Base-by-base conservation (phyloP, 2,113 vertebrate genomes). In the Mormoops blainvillei region DNA sequence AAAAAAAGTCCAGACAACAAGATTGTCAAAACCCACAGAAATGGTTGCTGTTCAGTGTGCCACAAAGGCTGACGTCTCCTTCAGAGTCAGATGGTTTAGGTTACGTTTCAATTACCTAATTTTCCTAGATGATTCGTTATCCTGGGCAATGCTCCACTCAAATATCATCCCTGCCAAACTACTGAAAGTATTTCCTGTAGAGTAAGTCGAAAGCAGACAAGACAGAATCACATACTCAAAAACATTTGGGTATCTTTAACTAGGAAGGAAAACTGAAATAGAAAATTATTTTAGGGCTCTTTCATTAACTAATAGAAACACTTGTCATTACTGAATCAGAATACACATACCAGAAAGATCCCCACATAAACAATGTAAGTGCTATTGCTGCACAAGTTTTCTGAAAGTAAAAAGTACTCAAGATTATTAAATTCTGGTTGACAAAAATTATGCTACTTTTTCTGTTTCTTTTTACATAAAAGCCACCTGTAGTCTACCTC, bases 141-240 rank as follows among this genome's bases (percentile, higher is more conserved):
- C 98, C 96, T 97, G 97, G 94, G 94, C 94, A 71, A 98, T 92
- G 83, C 95, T 98, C 95, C 97, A 98, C 77, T 98, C 97, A 96
- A 98, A 98, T 91, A 94, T 93, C 97, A 98, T 97, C 61, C 97
- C 97, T 87, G 98, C 98, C 97, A 98, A 91, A 95, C 97, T 98
- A 97, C 98, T 99, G 70, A 99, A 99, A 11, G 98, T 98, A 93
- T 98, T 99, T 95, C 98, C 98, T 98, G 96, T 36, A 93, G 82
- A 96, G n/a, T 26, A 91, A 98, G 81, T 3, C 90, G 95, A 82
- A 97, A 96, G n/a, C 70, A 88, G 73, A 56, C 14, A 56, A 68
- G 41, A 94, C 4, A 89, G n/a, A 90, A 85, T 94, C 54, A 92
- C 4, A 50, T 20, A 86, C 56, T 92, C 5, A 81, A 95, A 96